Evolutionary conservation across 2,888 invertebrate species (phyloP), one percentile per base, ranked within the genome.

Genomic region (Erebia aethiops): DNA sequence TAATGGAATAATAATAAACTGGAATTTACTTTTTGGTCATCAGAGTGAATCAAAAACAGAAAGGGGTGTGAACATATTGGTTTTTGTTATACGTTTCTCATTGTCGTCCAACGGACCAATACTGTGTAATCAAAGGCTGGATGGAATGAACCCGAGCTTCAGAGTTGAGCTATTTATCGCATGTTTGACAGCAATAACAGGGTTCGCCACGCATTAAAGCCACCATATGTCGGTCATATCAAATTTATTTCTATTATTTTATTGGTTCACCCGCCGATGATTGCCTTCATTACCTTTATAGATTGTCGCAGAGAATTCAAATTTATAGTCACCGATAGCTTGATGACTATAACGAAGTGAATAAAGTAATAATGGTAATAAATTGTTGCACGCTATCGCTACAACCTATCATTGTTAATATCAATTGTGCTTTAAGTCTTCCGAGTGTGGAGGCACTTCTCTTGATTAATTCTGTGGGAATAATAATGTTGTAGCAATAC

Each of bases 1-100:
- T 92, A 93, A 93, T 93, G 92, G 92, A 92, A 92, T 92, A 93
- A 93, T 93, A 93, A 93, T 93, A 93, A 92, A 92, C 92, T 87
- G 91, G 90, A 92, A 92, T 92, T 92, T 90, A 88, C 91, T 92
- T 92, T 93, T 92, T 90, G 92, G 93, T 92, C 91, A 92, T 91
- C 90, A 85, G 66, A 68, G 81, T 86, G 90, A 89, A 90, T 91
- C 88, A 87, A 88, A 90, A 86, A 88, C 85, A 85, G 87, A 90
- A 92, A 92, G 91, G 92, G 93, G 93, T 92, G 92, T 92, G 89
- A 93, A 91, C 90, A 87, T 89, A 89, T 92, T 85, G 88, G 87
- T 86, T 82, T 89, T 81, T 84, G 90, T 82, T 86, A 87, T 90
- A 88, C 86, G 86, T 87, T 86, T 87, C 86, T 88, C 88, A 92